phyloP scores from a whole-genome alignment of 2,113 vertebrate genomes.

The Mus musculus region GRCm39 chr7:49899001-49899500 shows the following conservation, averaged over 20 bases:
- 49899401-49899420: slow-evolving; percentile 91
- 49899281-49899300: not conserved
- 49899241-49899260: not conserved
- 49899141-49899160: not conserved
- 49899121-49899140: too few species aligned
- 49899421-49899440: slow-evolving; percentile 93
- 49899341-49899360: slow-evolving; percentile 13
- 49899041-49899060: too few species aligned
- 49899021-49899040: too few species aligned
- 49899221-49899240: not conserved
- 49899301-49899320: not conserved
- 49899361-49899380: slow-evolving; percentile 63
- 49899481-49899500: not conserved
- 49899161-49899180: not conserved
- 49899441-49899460: slow-evolving; percentile 94
- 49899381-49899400: slow-evolving; percentile 93
- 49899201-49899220: not conserved
- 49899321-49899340: not conserved
- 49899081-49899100: too few species aligned
- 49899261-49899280: not conserved
- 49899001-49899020: too few species aligned
- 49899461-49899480: slow-evolving; percentile 87
- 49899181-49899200: not conserved
- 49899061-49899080: too few species aligned
- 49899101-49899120: too few species aligned